Conservation (phyloP, 2,888 invertebrate genomes). For the Andrena dorsata region DNA sequence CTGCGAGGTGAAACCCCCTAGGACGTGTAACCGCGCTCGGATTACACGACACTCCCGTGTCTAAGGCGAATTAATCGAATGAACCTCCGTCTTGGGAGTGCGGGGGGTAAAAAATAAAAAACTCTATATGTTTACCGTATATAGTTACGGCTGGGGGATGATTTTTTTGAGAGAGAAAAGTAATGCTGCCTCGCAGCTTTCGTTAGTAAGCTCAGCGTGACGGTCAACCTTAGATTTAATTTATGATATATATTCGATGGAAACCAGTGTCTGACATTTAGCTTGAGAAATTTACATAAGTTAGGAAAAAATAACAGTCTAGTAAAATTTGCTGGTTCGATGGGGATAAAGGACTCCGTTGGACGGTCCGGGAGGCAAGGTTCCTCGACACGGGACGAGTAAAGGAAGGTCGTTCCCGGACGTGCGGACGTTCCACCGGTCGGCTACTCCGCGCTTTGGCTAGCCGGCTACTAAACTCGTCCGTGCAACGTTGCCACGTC, state of each 20-base stretch:
- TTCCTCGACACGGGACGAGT: conserved; percentile 63
- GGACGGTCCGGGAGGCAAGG: conserved; percentile 46
- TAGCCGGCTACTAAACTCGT: conserved; percentile 77
- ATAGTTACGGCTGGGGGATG: background rate
- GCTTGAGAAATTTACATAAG: background rate
- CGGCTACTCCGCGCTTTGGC: conserved; percentile 66
- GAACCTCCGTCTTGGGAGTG: conserved; percentile 27
- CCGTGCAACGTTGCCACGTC: conserved; percentile 76
- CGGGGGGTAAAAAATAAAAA: conserved; percentile 7
- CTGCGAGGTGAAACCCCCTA: conserved; percentile 74
- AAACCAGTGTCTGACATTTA: too few species aligned
- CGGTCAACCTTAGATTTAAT: background rate
- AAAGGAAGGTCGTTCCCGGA: conserved; percentile 72
- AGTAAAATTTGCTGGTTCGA: conserved; percentile 13
- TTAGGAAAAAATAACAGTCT: background rate
- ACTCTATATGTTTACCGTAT: background rate
- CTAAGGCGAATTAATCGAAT: conserved; percentile 64
- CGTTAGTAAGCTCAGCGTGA: background rate
- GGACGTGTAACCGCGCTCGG: conserved; percentile 65
- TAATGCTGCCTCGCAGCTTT: background rate
- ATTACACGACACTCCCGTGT: conserved; percentile 54
- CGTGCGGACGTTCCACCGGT: conserved; percentile 72
- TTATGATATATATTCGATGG: too few species aligned
- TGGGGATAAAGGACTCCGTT: conserved; percentile 35
- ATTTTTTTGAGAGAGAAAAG: conserved; percentile 4